Evolutionary conservation across 2,113 vertebrate genomes (phyloP), one percentile per base, ranked within the genome.

Genomic region (Maccullochella peelii): DNA sequence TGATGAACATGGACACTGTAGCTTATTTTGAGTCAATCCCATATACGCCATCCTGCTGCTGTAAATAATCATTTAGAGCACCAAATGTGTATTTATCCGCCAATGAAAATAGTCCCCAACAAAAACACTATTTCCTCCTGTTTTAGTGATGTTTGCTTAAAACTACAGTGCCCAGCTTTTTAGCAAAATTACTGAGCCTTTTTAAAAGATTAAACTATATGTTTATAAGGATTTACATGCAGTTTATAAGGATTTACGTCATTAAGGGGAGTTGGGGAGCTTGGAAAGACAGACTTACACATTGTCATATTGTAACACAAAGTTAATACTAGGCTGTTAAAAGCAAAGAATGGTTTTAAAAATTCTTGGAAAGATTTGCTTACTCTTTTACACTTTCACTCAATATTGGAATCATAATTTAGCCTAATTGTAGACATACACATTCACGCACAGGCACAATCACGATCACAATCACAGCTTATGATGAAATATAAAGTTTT

Each of bases 11-110:
- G 15, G 5, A 2, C 44, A 20, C 25, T 30, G 57, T 61, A 15
- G 21, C 54, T 80, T 11, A 54, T 62, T 80, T 42, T 63, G 30
- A 49, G 12, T 36, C 57, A 63, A 27, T n/a, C 58, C 58, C 5
- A 54, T 12, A 54, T 30, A 63, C 15, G 16, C 14, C 1, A 47
- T 4, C 40, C 16, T 23, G 16, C 52, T 59, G 42, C 30, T 66
- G 27, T 44, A 21, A 52, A 5, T 50, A 72, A 55, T 66, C 40
- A 66, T 44, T 44, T 16, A 65, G 20, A 54, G 6, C 12, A n/a
- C 9, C 14, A 57, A 55, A 57, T 73, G 57, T 72, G 33, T 63
- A 42, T 54, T 23, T 16, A 50, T 74, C 50, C 16, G 3, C 62
- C n/a, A 6, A 23, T n/a, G 6, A 38, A 82, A 49, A 75, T 42